Conservation (phyloP, 2,888 invertebrate genomes). For the Synergus laeviventris region DNA sequence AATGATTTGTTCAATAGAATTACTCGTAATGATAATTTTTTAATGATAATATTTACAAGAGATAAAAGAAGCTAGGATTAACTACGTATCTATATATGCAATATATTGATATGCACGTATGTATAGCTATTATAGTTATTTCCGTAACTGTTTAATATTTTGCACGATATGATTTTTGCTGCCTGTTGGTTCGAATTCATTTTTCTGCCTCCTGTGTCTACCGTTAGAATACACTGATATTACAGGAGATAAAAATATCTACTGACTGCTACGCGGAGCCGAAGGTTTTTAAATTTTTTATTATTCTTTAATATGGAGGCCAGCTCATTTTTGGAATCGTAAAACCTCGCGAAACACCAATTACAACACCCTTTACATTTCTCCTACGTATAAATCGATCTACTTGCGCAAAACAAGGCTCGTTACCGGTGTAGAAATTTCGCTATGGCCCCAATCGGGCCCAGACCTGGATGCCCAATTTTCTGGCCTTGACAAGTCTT, state of each 20-base stretch:
- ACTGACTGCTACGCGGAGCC: slow-evolving; percentile 39
- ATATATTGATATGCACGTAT: slow-evolving; percentile 52
- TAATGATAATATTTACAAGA: slow-evolving; percentile 63
- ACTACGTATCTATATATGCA: slow-evolving; percentile 55
- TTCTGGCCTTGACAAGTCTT: too few relatives aligned
- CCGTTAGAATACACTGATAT: slow-evolving; percentile 53
- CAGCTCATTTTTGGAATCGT: slow-evolving; percentile 30
- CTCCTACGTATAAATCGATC: slow-evolving; percentile 23
- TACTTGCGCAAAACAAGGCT: slow-evolving; percentile 11
- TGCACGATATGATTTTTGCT: neutral
- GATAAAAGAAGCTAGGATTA: slow-evolving; percentile 61
- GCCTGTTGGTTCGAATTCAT: slow-evolving; percentile 2
- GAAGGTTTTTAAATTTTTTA: slow-evolving; percentile 16
- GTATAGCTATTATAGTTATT: slow-evolving; percentile 45
- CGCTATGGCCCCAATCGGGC: too few relatives aligned
- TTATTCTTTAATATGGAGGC: slow-evolving; percentile 25
- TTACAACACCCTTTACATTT: slow-evolving; percentile 5
- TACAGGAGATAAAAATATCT: slow-evolving; percentile 53
- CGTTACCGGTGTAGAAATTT: too few relatives aligned
- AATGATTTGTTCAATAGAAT: slow-evolving; percentile 1
- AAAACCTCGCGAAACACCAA: slow-evolving; percentile 6
- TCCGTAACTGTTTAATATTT: slow-evolving; percentile 41
- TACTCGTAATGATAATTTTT: slow-evolving; percentile 15
- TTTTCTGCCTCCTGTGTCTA: slow-evolving; percentile 40
- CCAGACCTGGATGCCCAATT: too few relatives aligned